Base-by-base conservation (phyloP, 2,113 vertebrate genomes). In the Indicator maculatus region DNA sequence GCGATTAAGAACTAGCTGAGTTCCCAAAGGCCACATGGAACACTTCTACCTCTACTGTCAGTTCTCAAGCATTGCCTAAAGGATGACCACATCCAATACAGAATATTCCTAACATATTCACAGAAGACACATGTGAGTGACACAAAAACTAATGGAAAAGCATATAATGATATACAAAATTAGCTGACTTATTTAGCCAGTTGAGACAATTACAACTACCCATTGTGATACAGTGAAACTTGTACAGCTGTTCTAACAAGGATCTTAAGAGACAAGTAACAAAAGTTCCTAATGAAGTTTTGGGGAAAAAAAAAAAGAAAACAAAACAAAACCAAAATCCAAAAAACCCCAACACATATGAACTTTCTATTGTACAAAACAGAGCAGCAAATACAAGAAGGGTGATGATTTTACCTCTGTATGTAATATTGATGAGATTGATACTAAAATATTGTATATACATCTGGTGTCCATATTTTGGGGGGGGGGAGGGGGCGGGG, bases 401-500 rank as follows among this genome's bases (percentile, higher is more conserved):
- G 36, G 72, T 77, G 67, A 85, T 77, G 75, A 91, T 89, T 94
- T 94, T 95, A 67, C 56, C 33, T 74, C 85, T 30, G 7, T 38
- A 56, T 33, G 18, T 41, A 66, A 61, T 91, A 94, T 94, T 76
- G 87, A 96, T 89, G 71, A 94, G 50, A 87, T 39, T 67, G 84
- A 76, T 95, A 73, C 27, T 66, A 53, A 30, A 90, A 87, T 89
- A 87, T 76, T 79, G 16, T 27, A 61, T 82, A 65, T 30, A 84
- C 87, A 95, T 96, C 85, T 95, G 90, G 36, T 67, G 75, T 63
- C 60, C 85, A 91, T 67, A 89, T 77, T 94, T 38, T 5, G 21
- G 5, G 9, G 31, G 3, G 6, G 11, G 8, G 9, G 31, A 5
- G 8, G 8, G 12, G 16, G 13, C n/a, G n/a, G n/a, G n/a, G n/a